These are phyloP conservation scores for Dryas iulia DNA, from an alignment of 1,140 invertebrate genomes.

Conservation along the genomic window DNA sequence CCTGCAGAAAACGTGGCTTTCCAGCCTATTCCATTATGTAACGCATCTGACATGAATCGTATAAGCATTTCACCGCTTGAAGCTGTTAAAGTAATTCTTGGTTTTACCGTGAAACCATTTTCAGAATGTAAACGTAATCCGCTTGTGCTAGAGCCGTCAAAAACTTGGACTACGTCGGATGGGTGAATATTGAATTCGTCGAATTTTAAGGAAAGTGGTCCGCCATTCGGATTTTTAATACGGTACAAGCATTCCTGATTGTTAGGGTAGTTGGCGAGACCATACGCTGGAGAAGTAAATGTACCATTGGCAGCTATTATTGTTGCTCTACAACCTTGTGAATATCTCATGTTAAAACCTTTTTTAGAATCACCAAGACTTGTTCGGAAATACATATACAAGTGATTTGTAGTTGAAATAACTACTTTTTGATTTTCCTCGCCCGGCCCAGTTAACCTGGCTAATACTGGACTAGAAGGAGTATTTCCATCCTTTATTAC, in stretches of 20 bases:
- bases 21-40: conserved; percentile 92
- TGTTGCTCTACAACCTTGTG: conserved; percentile 92
- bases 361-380: conserved; percentile 92
- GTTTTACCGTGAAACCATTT: conserved; percentile 92
- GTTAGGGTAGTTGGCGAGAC: conserved; percentile 91
- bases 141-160: conserved; percentile 92
- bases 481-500: conserved; percentile 93
- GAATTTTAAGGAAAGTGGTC: conserved; percentile 93
- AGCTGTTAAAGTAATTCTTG: conserved; percentile 94
- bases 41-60: conserved; percentile 92
- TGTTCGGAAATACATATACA: conserved; percentile 96
- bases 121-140: conserved; percentile 93
- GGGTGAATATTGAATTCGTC: conserved; percentile 92
- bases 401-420: conserved; percentile 92
- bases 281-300: conserved; percentile 92
- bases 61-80: conserved; percentile 95
- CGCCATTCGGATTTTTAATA: conserved; percentile 90
- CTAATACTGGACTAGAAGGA: conserved; percentile 91
- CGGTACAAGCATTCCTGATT: conserved; percentile 95
- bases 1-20: conserved; percentile 95
- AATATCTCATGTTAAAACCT: conserved; percentile 95
- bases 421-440: conserved; percentile 91
- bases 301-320: conserved; percentile 91
- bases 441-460: conserved; percentile 88
- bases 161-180: conserved; percentile 94